Evolutionary conservation across 1,140 invertebrate species (phyloP).

Genomic region (Penaeus japonicus): DNA sequence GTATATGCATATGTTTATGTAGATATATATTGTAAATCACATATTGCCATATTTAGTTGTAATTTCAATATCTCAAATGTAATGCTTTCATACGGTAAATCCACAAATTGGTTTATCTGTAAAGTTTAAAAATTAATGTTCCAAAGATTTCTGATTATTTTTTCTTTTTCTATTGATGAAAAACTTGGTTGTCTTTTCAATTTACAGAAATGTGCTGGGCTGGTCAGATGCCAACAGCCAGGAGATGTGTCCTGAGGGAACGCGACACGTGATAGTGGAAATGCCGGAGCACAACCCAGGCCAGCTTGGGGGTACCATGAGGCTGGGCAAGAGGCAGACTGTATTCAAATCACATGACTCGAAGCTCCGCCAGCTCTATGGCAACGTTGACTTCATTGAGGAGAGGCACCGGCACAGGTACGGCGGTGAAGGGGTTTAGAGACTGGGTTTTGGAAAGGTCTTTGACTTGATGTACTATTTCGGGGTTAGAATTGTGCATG

Average conservation of each 20-base stretch:
- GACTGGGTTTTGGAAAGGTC: background rate
- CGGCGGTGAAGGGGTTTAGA: background rate
- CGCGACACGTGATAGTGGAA: conserved; percentile 88
- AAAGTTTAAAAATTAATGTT: background rate
- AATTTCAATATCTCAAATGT: too few species aligned
- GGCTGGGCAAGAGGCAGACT: conserved; percentile 90
- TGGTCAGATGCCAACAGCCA: conserved; percentile 84
- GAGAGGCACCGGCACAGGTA: conserved; percentile 96
- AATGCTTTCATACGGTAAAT: too few species aligned
- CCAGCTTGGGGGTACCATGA: conserved; percentile 96
- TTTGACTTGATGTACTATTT: too few species aligned
- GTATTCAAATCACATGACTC: conserved; percentile 70
- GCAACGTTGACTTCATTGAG: conserved; percentile 81
- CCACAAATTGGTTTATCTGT: too few species aligned
- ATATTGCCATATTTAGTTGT: too few species aligned
- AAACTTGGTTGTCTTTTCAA: conserved; percentile 14
- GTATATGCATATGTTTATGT: too few species aligned
- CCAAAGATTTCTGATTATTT: background rate
- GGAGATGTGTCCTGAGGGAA: conserved; percentile 81
- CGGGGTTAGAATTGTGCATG: too few species aligned
- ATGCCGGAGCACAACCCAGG: conserved; percentile 98
- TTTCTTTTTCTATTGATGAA: background rate
- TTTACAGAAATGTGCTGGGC: conserved; percentile 78
- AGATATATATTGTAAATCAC: too few species aligned
- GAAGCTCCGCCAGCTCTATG: conserved; percentile 77